phyloP scores from a whole-genome alignment of 2,888 invertebrate species.

The Erebia palarica region DNA sequence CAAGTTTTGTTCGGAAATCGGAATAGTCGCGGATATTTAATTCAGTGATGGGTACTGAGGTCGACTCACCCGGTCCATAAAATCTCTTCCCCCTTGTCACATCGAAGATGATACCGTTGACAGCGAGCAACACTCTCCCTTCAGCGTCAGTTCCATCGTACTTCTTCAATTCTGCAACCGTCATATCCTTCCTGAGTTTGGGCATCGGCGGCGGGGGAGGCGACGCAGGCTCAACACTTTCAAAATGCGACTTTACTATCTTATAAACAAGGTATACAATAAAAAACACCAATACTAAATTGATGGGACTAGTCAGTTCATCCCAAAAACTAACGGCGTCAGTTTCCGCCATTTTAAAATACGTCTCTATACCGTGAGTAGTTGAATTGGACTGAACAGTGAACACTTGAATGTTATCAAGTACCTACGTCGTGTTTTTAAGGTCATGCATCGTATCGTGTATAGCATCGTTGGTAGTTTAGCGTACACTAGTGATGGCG shows the following conservation, averaged over 20 bases:
- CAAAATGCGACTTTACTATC: conserved; percentile 80
- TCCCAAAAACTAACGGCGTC: conserved; percentile 66
- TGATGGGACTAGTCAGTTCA: conserved; percentile 71
- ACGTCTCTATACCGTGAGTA: conserved; percentile 41
- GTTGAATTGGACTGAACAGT: conserved; percentile 46
- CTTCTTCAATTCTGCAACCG: conserved; percentile 91
- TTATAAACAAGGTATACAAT: conserved; percentile 84
- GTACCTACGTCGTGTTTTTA: conserved; percentile 41
- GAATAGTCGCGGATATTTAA: too few species aligned
- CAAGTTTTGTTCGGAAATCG: too few species aligned
- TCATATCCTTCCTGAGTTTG: conserved; percentile 94
- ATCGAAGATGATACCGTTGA: conserved; percentile 97
- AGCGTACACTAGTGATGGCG: conserved; percentile 20
- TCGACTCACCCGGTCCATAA: conserved; percentile 93
- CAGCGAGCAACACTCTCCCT: conserved; percentile 94
- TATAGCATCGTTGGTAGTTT: conserved; percentile 21
- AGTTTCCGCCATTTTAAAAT: conserved; percentile 50
- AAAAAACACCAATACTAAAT: conserved; percentile 64
- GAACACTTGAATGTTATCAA: conserved; percentile 45
- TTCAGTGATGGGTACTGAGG: neutral
- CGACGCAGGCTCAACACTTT: conserved; percentile 57
- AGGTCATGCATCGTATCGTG: conserved; percentile 44
- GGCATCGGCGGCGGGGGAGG: conserved; percentile 84
- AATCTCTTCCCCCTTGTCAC: conserved; percentile 94
- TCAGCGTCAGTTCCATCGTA: conserved; percentile 93